Base-by-base conservation (phyloP, 2,113 vertebrate genomes). In the Ammodytes dubius region DNA sequence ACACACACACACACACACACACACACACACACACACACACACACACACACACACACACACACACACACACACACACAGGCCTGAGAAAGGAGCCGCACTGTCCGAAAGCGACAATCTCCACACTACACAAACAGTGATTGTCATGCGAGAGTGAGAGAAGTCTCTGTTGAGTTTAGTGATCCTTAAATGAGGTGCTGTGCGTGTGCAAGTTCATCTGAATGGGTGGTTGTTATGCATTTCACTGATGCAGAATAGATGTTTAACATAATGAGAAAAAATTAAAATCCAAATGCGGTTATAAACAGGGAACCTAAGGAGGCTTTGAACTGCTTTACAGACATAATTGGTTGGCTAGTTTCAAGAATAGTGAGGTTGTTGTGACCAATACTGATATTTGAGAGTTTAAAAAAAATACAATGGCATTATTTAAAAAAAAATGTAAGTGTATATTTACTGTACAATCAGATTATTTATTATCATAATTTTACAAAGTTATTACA, bases 81-180 rank as follows among this genome's bases (percentile, higher is more conserved):
- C 60, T 14, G 53, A 83, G 69, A 87, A 77, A 74, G 71, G 70
- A 86, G 64, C 72, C 47, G 61, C 77, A 39, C 53, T 50, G 78
- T 83, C 81, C 74, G 73, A 56, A 27, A 74, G 68, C 59, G 15
- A 63, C 77, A 11, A 35, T 81, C 81, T 72, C 57, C 56, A 45
- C 13, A 1, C 59, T 40, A 56, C 66, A 88, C 77, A 87, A 89
- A 81, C 56, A 77, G 42, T 3, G 43, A 90, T 53, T 77, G 84
- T 87, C 76, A 74, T 46, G 70, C n/a, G 68, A 61, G 19, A 56
- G 71, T 70, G 58, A 86, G 84, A 86, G 71, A 74, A 5, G 17
- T 67, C 78, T 79, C 61, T 79, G 71, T 83, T 5, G 35, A 72
- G 68, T 61, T 69, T 43, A 69, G 67, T 7, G 19, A 81, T 59